Percentiles rank a stretch among this genome's conserved stretches.
Evolutionary conservation across 35 echinoderm and acorn worm genomes (phyloP).

Genomic region (Ophiothrix spiculata): DNA sequence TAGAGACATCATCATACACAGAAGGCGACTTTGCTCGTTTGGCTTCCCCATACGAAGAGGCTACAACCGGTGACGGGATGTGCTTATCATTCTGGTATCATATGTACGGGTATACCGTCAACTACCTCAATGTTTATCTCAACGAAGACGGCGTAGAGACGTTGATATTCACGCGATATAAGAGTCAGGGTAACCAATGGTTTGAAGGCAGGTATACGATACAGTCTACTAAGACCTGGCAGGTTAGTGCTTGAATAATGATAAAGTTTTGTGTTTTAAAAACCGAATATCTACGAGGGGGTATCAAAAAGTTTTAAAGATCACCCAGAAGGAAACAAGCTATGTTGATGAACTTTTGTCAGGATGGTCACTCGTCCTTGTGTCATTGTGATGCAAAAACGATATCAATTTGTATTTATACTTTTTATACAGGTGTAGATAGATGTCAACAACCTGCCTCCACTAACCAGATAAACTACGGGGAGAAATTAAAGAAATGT

Average conservation of each 20-base stretch:
- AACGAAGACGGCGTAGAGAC: constrained; percentile 43
- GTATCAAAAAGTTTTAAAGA: too few relatives aligned
- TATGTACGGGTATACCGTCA: constrained; percentile 72
- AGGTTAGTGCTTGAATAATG: constrained; percentile 14
- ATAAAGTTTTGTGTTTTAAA: too few relatives aligned
- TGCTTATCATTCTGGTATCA: constrained; percentile 90
- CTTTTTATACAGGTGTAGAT: too few relatives aligned
- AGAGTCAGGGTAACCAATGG: constrained; percentile 90
- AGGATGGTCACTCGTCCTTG: too few relatives aligned
- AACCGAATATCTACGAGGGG: too few relatives aligned
- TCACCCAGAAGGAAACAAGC: too few relatives aligned
- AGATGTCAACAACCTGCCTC: too few relatives aligned
- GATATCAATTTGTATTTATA: too few relatives aligned
- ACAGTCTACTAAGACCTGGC: constrained; percentile 24
- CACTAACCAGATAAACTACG: too few relatives aligned
- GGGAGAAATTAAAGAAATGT: too few relatives aligned
- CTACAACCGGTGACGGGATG: constrained; percentile 2
- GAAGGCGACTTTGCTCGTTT: constrained; percentile 43
- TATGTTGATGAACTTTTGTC: too few relatives aligned
- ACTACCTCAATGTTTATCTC: constrained; percentile 59
- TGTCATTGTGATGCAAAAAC: too few relatives aligned
- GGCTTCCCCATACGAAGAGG: constrained; percentile 17
- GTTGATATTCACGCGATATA: constrained; percentile 59
- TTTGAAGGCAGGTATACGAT: constrained; percentile 39
- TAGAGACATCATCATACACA: constrained; percentile 41